Evolutionary conservation across 1,140 invertebrate genomes (phyloP), one percentile per base, ranked within the genome.

Genomic region (Zaprionus ornatus): DNA sequence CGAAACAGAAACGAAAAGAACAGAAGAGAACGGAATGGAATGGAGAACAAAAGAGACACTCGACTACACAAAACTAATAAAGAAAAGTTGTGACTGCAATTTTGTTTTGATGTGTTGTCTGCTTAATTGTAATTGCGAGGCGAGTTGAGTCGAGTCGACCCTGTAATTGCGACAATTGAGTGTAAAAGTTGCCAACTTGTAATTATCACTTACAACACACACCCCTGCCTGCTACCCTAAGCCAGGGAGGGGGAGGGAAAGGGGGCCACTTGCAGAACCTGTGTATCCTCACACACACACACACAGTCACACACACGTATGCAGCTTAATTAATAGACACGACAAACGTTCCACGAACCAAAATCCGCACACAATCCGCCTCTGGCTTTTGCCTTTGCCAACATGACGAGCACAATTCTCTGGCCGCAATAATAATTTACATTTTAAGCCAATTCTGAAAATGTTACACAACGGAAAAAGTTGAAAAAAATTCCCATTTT

Each of bases 381-480:
- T 66, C 45, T 66, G 69, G 74, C 54, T 71, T 57, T 59, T 71
- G 68, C 80, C 52, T 52, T 21, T 59, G 37, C 69, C 66, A 76
- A 60, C 74, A 90, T 88, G 84, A 90, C 79, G 78, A 69, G 68
- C 74, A 69, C 45, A 80, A 81, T 84, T 78, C 84, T 73, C 84
- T 79, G 84, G 69, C 84, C 84, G 77, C 80, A 88, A 88, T 88
- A 88, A 84, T 88, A 88, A 88, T 90, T 88, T 90, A 88, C 85
- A 88, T 88, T 90, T 88, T 90, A 84, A 88, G 85, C 85, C 85
- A 88, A 88, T 88, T 88, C 65, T 88, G 74, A 77, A 88, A 84
- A 80, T 78, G 84, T 65, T 76, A 23, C 19, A 55, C 25, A 23
- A 54, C 29, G 25, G 10, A 15, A 45, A 42, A 62, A 64, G 42